Evolutionary conservation across 92 coral and sea anemone species (phyloP).

Genomic region (Parazoanthus darwini): DNA sequence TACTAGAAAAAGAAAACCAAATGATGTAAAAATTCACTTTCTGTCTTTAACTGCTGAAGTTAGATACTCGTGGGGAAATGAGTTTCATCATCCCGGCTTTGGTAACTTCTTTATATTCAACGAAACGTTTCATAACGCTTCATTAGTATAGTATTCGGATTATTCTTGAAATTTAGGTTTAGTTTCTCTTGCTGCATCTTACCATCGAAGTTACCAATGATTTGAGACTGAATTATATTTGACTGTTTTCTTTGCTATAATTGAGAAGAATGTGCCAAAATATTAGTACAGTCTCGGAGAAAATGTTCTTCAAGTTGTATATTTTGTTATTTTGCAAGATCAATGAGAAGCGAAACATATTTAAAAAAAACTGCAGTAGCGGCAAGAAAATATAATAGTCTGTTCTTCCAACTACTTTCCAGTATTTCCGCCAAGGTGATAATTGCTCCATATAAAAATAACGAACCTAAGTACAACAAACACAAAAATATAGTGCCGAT

Average conservation of each 20-base stretch:
- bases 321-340: too few relatives aligned
- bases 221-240: neutral
- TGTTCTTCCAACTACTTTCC: neutral
- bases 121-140: too few relatives aligned
- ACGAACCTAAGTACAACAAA: neutral
- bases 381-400: neutral
- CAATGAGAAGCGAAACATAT: neutral
- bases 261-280: neutral
- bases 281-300: neutral
- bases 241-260: neutral
- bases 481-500: too few relatives aligned
- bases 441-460: neutral
- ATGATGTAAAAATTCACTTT: too few relatives aligned
- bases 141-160: too few relatives aligned
- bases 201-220: too few relatives aligned
- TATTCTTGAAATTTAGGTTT: neutral
- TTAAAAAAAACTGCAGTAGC: neutral
- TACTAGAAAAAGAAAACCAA: too few relatives aligned
- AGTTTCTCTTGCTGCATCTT: too few relatives aligned
- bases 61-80: too few relatives aligned
- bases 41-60: too few relatives aligned
- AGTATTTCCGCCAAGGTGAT: neutral
- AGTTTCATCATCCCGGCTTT: too few relatives aligned
- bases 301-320: neutral
- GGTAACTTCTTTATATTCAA: too few relatives aligned